phyloP scores from a whole-genome alignment of 2,113 vertebrate species.

The Onychorhynchus coronatus region DNA sequence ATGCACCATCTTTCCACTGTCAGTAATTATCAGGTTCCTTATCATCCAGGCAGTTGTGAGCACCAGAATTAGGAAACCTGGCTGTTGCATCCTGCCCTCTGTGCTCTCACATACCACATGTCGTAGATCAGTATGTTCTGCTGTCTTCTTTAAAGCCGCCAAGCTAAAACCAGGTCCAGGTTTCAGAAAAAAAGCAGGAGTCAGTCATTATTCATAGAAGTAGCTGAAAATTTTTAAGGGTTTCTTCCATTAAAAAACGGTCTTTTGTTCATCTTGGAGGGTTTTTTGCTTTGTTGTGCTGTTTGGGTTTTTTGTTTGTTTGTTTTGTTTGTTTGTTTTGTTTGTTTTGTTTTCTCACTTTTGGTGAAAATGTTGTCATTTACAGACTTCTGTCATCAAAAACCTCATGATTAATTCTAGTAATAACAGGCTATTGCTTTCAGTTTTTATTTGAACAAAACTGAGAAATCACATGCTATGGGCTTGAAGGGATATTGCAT shows the following conservation, averaged over 20 bases:
- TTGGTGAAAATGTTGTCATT: not conserved
- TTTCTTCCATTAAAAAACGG: not conserved
- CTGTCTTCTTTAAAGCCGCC: not conserved
- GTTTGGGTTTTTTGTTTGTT: too few relatives aligned
- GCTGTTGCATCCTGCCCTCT: not conserved
- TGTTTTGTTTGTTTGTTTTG: too few relatives aligned
- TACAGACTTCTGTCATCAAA: not conserved
- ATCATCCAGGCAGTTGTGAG: not conserved
- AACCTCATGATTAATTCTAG: not conserved
- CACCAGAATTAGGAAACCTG: not conserved
- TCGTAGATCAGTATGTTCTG: not conserved
- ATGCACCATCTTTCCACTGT: not conserved
- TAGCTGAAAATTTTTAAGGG: not conserved
- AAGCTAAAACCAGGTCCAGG: not conserved
- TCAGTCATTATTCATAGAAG: not conserved
- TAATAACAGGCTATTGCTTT: not conserved
- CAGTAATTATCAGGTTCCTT: not conserved
- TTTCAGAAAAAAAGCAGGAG: not conserved
- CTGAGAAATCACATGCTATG: not conserved
- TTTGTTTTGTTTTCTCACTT: not conserved
- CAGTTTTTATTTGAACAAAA: not conserved
- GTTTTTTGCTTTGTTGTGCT: not conserved
- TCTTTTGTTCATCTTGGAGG: not conserved
- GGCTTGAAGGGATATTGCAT: not conserved
- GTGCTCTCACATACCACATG: accelerated